Evolutionary conservation across 1,140 invertebrate genomes (phyloP).

Genomic region (Drosophila persimilis): DNA sequence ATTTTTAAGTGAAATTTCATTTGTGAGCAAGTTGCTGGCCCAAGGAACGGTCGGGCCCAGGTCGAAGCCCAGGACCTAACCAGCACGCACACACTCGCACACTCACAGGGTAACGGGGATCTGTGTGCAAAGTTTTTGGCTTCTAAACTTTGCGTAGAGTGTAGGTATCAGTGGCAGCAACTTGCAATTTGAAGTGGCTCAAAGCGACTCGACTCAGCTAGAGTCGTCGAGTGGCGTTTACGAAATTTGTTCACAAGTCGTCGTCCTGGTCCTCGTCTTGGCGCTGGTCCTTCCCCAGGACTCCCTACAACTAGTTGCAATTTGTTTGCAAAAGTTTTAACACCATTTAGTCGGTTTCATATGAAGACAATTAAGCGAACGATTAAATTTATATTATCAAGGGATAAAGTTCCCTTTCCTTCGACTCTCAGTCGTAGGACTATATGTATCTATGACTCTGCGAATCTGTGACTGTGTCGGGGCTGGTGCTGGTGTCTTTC

Average conservation of each 20-base stretch:
- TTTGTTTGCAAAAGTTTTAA: constrained; percentile 79
- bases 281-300: constrained; percentile 1
- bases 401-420: constrained; percentile 55
- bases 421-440: background rate
- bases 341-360: constrained; percentile 79
- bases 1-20: constrained; percentile 73
- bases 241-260: constrained; percentile 71
- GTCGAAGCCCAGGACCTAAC: constrained; percentile 38
- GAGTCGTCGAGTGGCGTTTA: constrained; percentile 49
- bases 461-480: background rate
- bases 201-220: constrained; percentile 42
- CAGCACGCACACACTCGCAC: constrained; percentile 29
- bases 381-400: constrained; percentile 81
- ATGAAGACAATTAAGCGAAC: constrained; percentile 80
- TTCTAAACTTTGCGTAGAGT: constrained; percentile 63
- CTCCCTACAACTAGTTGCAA: constrained; percentile 75
- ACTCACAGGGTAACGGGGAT: background rate
- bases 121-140: constrained; percentile 55
- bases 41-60: constrained; percentile 38
- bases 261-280: constrained; percentile 44
- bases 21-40: constrained; percentile 46
- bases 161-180: constrained; percentile 70
- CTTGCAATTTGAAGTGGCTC: constrained; percentile 70
- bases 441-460: constrained; percentile 10
- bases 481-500: too few species aligned